phyloP scores from a whole-genome alignment of 2,797 vertebrate genomes.

The Mustela erminea region DNA sequence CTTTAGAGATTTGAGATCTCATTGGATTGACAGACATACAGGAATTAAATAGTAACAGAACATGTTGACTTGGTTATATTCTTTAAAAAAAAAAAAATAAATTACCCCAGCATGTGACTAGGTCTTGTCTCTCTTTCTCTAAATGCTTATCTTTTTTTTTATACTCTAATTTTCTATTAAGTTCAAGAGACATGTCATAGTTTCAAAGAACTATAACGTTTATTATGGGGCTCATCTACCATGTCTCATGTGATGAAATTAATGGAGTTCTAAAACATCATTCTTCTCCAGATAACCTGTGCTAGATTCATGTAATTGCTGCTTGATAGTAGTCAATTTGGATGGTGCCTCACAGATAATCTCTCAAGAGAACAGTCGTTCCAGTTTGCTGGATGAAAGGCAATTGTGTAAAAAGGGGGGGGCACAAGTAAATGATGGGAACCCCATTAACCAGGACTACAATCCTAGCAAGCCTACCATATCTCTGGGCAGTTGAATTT shows the following conservation, averaged over 20 bases:
- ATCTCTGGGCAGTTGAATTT: neutral
- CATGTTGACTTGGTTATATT: neutral
- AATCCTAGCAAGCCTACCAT: neutral
- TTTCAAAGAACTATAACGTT: neutral
- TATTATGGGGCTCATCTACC: neutral
- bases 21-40: neutral
- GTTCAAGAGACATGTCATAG: neutral
- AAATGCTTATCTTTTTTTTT: neutral
- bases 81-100: neutral
- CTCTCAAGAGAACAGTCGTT: slow-evolving; percentile 25
- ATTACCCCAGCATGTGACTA: neutral
- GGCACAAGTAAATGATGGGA: neutral
- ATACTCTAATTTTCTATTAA: slow-evolving; percentile 14
- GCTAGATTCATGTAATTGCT: neutral
- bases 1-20: neutral
- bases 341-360: neutral
- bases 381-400: slow-evolving; percentile 38
- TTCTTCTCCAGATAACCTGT: neutral
- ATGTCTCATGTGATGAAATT: neutral
- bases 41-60: neutral
- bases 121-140: neutral
- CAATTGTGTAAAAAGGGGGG: neutral
- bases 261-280: neutral
- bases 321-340: neutral
- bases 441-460: neutral